phyloP scores from a whole-genome alignment of 2,113 vertebrate species.

The Aramus guarauna region DNA sequence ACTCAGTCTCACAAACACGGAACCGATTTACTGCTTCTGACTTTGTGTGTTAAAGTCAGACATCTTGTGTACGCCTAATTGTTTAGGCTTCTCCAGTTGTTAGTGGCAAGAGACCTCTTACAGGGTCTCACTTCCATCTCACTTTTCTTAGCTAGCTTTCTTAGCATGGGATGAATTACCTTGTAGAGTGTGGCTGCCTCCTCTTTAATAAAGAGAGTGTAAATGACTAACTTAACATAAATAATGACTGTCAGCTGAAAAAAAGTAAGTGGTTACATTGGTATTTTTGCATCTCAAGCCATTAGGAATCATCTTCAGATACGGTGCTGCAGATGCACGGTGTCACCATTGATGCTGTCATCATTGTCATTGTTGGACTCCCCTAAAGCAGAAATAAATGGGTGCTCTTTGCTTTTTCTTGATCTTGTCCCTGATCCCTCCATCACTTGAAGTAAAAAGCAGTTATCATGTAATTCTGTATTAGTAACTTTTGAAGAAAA shows the following conservation, averaged over 20 bases:
- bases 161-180: not conserved
- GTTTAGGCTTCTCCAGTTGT: not conserved
- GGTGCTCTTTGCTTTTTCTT: not conserved
- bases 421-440: not conserved
- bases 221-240: not conserved
- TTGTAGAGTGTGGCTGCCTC: not conserved
- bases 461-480: not conserved
- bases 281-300: not conserved
- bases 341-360: not conserved
- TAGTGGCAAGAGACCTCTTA: not conserved
- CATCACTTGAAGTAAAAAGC: not conserved
- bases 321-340: rapidly evolving
- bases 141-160: not conserved
- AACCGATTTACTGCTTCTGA: not conserved
- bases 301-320: not conserved
- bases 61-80: not conserved
- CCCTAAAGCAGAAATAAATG: not conserved
- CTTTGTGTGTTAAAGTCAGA: not conserved
- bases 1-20: not conserved
- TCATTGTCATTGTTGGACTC: not conserved
- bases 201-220: not conserved
- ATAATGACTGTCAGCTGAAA: not conserved
- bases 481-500: not conserved
- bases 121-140: not conserved
- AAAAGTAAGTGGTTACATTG: not conserved